Evolutionary conservation across 2,888 invertebrate species (phyloP).

Genomic region (Punctoribates punctum): DNA sequence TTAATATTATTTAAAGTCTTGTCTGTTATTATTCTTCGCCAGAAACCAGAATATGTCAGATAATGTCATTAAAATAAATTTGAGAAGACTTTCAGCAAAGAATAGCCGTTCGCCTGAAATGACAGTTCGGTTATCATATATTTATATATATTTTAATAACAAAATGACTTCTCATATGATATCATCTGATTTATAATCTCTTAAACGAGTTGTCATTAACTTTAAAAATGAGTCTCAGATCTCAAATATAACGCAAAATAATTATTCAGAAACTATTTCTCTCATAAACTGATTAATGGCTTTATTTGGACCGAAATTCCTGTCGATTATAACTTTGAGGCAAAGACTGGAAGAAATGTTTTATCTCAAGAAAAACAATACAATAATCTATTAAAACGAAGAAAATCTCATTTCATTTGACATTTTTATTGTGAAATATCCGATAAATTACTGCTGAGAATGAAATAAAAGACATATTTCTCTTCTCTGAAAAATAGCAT

Average conservation of each 20-base stretch:
- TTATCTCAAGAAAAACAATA: neutral
- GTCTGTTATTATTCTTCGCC: too few species aligned
- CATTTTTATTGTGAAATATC: neutral
- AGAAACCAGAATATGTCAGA: neutral
- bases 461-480: neutral
- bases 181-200: neutral
- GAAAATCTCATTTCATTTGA: neutral
- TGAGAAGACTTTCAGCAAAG: neutral
- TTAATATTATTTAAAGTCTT: neutral
- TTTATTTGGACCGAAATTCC: neutral
- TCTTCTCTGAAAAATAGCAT: neutral
- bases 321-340: neutral
- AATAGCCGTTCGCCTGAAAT: neutral
- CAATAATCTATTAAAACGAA: neutral
- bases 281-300: neutral
- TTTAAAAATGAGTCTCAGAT: neutral
- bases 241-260: neutral
- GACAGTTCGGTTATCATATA: neutral
- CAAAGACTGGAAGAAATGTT: neutral
- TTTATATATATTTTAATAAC: too few species aligned
- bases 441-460: neutral
- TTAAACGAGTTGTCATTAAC: neutral
- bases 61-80: slow-evolving; percentile 22
- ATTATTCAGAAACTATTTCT: neutral
- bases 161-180: neutral